Base-by-base conservation (phyloP, 2,888 invertebrate species). In the Drosophila antonietae region DNA sequence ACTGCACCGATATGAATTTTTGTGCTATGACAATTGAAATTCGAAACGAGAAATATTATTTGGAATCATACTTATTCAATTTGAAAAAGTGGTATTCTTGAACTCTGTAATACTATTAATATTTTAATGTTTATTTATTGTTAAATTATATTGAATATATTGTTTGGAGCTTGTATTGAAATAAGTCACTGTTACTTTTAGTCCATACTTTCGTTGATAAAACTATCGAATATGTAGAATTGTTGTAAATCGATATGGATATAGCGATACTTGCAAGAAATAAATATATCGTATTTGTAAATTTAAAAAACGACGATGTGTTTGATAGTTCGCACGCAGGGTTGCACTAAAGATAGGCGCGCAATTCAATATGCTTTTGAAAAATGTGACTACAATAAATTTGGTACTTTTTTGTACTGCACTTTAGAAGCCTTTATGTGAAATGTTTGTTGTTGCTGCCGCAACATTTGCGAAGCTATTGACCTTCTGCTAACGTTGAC, bases 401-500 rank as follows among this genome's bases (percentile, higher is more conserved):
- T 23, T n/a, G 4, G 18, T 33, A 37, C 14, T 23, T 14, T 31
- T 20, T 12, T 33, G n/a, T 15, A 33, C 10, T 39, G 10, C 12
- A 0, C 10, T 14, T 37, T 20, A 18, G 6, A 62, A 43, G 44
- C 12, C n/a, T 12, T 35, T 57, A 28, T 47, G 10, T 28, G 31
- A 41, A 28, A 49, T 49, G 51, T 64, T 57, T 57, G 46, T 33
- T 20, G 20, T n/a, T 55, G 49, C 23, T 23, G 28, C 46, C 41
- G 53, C 56, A 47, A 59, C 23, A 62, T 62, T 74, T 68, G 55
- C 43, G 10, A 5, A 63, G 59, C 61, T 56, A 41, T 86, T 81
- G 75, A 87, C 85, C 79, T 84, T 87, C 68, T 31, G 33, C 12
- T 15, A 14, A 37, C 49, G 46, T 61, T 68, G 79, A 37, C 82